phyloP scores from a whole-genome alignment of 2,888 invertebrate species.

The Coenonympha arcania region DNA sequence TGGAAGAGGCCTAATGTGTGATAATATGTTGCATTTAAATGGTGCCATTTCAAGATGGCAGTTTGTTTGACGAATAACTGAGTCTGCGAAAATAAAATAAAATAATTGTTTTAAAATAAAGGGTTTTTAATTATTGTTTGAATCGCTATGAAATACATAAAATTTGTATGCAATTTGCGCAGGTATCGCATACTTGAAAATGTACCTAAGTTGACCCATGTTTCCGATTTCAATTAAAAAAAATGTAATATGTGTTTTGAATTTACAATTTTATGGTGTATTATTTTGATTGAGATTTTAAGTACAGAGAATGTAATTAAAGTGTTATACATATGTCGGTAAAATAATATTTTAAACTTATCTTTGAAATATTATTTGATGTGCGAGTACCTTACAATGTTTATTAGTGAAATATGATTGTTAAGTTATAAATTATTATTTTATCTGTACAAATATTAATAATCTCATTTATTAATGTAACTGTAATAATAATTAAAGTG shows the following conservation, averaged over 20 bases:
- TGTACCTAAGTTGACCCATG: neutral
- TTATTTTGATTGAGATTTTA: constrained; percentile 17
- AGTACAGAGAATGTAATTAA: constrained; percentile 3
- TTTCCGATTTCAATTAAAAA: too few relatives aligned
- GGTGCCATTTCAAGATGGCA: constrained; percentile 54
- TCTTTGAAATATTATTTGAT: constrained; percentile 5
- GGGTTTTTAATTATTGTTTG: neutral
- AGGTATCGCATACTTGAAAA: neutral
- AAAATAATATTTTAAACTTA: constrained; percentile 5
- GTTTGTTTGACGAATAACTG: constrained; percentile 24
- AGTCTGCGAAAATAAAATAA: neutral
- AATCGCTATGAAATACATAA: neutral
- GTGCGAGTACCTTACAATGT: constrained; percentile 9
- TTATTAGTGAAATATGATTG: constrained; percentile 6
- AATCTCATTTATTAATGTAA: constrained; percentile 10
- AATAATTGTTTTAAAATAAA: neutral
- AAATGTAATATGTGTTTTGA: too few relatives aligned
- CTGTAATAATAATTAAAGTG: neutral
- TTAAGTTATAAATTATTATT: constrained; percentile 14
- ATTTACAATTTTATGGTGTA: neutral
- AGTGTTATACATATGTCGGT: neutral
- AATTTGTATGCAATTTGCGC: neutral
- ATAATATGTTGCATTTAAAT: constrained; percentile 69
- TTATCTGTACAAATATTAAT: constrained; percentile 19
- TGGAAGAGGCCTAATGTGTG: too few relatives aligned